A percentile compares a stretch with the other conserved stretches of the same genome.
Conservation (phyloP, 2,888 invertebrate genomes). For the Nemapogon koenigi region DNA sequence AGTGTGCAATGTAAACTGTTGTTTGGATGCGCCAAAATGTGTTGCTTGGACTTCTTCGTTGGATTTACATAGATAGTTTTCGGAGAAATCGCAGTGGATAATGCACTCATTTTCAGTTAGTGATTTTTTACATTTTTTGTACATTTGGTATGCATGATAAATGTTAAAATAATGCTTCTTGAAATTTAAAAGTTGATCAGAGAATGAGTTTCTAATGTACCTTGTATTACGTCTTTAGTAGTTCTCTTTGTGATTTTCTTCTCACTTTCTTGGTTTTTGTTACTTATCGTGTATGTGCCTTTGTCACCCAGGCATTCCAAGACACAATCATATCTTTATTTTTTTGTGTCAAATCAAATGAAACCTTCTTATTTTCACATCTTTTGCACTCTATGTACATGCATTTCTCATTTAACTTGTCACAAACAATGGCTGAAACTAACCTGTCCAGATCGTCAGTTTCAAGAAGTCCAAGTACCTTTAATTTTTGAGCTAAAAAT, state of each 20-base stretch:
- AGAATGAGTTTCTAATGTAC: constrained; percentile 11
- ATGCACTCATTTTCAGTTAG: neutral
- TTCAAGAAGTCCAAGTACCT: constrained; percentile 4
- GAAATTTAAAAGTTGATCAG: constrained; percentile 12
- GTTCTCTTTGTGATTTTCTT: constrained; percentile 12
- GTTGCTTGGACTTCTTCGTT: constrained; percentile 11
- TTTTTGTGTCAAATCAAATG: no score
- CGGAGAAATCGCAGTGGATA: constrained; percentile 2
- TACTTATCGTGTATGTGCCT: constrained; percentile 12
- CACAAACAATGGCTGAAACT: constrained; percentile 7
- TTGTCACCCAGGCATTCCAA: no score
- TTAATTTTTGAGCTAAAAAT: constrained; percentile 8
- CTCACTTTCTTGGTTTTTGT: constrained; percentile 3
- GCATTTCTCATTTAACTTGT: constrained; percentile 5
- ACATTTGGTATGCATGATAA: constrained; percentile 9
- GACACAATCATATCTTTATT: no score
- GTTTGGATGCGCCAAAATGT: constrained; percentile 14
- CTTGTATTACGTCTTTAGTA: constrained; percentile 11
- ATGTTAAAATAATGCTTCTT: constrained; percentile 12
- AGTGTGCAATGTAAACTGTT: constrained; percentile 15
- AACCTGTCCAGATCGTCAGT: constrained; percentile 8
- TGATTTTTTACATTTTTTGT: constrained; percentile 10
- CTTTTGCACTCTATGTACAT: constrained; percentile 8
- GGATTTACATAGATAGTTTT: constrained; percentile 11
- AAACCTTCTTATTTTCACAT: constrained; percentile 10